Conservation (phyloP, 2,113 vertebrate genomes). For the Myotis yumanensis region DNA sequence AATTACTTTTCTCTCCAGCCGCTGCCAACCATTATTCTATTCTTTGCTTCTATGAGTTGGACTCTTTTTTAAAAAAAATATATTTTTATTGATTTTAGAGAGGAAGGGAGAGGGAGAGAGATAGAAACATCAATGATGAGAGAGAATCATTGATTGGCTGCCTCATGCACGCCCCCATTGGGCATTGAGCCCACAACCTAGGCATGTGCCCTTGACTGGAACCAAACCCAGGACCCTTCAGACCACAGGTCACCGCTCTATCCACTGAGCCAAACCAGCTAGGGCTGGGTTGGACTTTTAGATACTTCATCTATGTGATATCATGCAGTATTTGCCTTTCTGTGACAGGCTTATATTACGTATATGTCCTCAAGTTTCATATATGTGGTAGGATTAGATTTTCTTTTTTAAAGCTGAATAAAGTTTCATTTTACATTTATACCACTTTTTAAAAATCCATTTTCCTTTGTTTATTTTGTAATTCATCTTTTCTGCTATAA, state of each 20-base stretch:
- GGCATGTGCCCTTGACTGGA: no score
- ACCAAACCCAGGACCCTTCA: no score
- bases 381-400: background rate
- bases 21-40: background rate
- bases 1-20: background rate
- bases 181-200: no score
- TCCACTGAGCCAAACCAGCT: no score
- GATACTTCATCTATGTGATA: background rate
- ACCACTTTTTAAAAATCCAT: background rate
- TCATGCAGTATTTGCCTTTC: background rate
- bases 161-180: no score
- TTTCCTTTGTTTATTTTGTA: background rate
- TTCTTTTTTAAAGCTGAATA: background rate
- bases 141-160: no score
- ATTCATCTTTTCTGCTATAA: background rate
- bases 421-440: background rate
- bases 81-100: no score
- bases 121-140: no score
- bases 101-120: no score
- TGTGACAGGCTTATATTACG: background rate
- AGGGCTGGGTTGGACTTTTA: background rate
- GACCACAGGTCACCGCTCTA: no score
- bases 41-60: background rate
- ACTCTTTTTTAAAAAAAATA: background rate
- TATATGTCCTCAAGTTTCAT: background rate